phyloP scores from a whole-genome alignment of 1,140 invertebrate species.

The Odontomachus brunneus region DNA sequence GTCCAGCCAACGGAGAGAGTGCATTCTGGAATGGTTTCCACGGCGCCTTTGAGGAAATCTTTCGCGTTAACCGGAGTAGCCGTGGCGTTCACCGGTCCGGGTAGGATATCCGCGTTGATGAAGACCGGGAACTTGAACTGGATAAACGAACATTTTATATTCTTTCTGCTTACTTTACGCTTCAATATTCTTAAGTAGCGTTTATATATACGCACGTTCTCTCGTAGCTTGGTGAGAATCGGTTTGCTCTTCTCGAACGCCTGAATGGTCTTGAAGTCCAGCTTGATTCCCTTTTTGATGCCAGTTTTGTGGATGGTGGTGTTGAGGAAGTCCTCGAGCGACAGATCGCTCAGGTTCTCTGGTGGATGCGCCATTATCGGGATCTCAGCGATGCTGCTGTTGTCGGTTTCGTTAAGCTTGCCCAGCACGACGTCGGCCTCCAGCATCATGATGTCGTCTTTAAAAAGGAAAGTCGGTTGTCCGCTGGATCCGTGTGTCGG shows the following conservation, averaged over 20 bases:
- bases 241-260: slow-evolving; percentile 89
- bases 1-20: slow-evolving; percentile 96
- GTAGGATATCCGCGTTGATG: slow-evolving; percentile 95
- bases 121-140: slow-evolving; percentile 92
- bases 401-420: slow-evolving; percentile 78
- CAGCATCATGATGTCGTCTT: slow-evolving; percentile 91
- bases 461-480: slow-evolving; percentile 64
- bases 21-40: slow-evolving; percentile 87
- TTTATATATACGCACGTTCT: slow-evolving; percentile 80
- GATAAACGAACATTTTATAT: slow-evolving; percentile 55
- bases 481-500: background rate
- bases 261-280: slow-evolving; percentile 94
- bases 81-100: slow-evolving; percentile 90
- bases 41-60: slow-evolving; percentile 87
- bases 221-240: slow-evolving; percentile 84
- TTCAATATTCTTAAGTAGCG: background rate
- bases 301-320: slow-evolving; percentile 86
- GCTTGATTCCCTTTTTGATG: slow-evolving; percentile 91
- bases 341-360: slow-evolving; percentile 89
- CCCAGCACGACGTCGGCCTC: slow-evolving; percentile 95
- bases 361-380: slow-evolving; percentile 96
- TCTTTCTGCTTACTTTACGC: background rate
- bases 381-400: slow-evolving; percentile 78
- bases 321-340: slow-evolving; percentile 90
- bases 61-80: slow-evolving; percentile 88